Percentiles rank a stretch among this genome's conserved stretches.
Evolutionary conservation across 2,113 vertebrate species (phyloP).

Genomic region (Dolichallabes microphthalmus): DNA sequence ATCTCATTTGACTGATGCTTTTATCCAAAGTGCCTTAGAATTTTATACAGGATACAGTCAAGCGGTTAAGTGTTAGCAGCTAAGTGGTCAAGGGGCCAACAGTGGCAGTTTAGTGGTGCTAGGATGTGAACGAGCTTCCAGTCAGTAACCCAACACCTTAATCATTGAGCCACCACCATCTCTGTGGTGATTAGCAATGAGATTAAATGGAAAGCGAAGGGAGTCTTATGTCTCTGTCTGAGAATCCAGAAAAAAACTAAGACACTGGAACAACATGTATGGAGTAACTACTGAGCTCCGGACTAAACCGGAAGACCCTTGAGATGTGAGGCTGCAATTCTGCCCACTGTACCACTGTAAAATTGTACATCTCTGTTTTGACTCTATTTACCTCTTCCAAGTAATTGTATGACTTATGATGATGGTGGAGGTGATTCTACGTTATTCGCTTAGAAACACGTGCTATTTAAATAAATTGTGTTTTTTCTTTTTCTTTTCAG

Average conservation of each 20-base stretch:
- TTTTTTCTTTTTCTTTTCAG: background rate
- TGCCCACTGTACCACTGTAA: background rate
- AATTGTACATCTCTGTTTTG: background rate
- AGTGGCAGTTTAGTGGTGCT: background rate
- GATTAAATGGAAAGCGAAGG: background rate
- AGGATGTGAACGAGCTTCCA: background rate
- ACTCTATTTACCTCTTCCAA: background rate
- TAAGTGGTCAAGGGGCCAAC: background rate
- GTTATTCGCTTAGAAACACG: background rate
- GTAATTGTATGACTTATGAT: background rate
- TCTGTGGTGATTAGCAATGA: background rate
- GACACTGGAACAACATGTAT: background rate
- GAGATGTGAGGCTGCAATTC: background rate
- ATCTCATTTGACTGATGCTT: background rate
- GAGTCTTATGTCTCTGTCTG: background rate
- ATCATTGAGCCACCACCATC: background rate
- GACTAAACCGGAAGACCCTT: background rate
- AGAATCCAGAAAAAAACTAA: background rate
- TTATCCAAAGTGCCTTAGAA: background rate
- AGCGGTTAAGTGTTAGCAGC: background rate
- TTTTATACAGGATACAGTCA: background rate
- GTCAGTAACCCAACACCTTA: slow-evolving; percentile 17
- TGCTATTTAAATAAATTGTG: background rate
- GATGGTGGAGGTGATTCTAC: background rate
- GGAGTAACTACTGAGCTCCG: background rate